Evolutionary conservation across 1,140 invertebrate species (phyloP), one percentile per base, ranked within the genome.

Genomic region (Drosophila nigrodunni): DNA sequence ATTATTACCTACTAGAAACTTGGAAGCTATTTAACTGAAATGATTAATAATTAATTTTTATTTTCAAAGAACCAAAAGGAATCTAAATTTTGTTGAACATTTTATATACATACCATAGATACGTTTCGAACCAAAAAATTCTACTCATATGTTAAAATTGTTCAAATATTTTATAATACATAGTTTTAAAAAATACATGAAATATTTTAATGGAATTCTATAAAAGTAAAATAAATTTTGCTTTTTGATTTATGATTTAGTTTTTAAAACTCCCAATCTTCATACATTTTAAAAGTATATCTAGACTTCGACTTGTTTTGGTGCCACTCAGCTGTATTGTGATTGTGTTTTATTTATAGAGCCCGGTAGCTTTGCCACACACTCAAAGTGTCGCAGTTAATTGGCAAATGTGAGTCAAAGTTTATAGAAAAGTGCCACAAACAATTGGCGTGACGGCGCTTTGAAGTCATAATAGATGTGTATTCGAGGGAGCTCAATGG

Each of bases 391-490:
- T 89, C 80, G 85, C 85, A 89, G 85, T 89, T 89, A 89, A 89
- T 89, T 89, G 85, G 85, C 85, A 89, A 89, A 89, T 89, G 86
- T 89, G 85, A 89, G 85, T 89, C 85, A 85, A 89, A 85, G 85
- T 81, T 89, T 89, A 81, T 80, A 88, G 85, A 87, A 87, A 87
- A 72, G 61, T 83, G 80, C 77, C 83, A 83, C 67, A 89, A 76
- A 89, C 85, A 88, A 89, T 89, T 89, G 85, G 86, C 77, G 85
- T 87, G 77, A 79, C 78, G 80, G 85, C 80, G 75, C 85, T 88
- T 88, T 88, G 83, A 88, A 88, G 83, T 88, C 85, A 89, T 88
- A 88, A 87, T 87, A 87, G 73, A 87, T 87, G 82, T 87, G 82
- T 88, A 76, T 52, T 44, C 59, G 64, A 73, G 57, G 41, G 67